Conservation (phyloP, 2,888 invertebrate species). For the Eudasyphora cyanicolor region DNA sequence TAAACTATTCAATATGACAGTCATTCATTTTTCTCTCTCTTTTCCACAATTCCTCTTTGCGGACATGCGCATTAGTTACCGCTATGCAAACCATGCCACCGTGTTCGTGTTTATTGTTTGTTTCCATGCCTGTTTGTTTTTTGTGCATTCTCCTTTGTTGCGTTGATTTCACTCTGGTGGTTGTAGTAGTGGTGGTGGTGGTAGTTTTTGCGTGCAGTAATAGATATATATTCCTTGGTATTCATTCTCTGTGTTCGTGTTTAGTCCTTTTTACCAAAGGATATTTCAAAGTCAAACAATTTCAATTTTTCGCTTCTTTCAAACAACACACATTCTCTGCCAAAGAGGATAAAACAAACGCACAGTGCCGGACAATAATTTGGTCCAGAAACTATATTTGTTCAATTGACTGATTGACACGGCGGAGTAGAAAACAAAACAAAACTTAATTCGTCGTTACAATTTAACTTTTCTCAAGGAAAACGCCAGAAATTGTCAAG, state of each 20-base stretch:
- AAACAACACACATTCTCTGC: constrained; percentile 1
- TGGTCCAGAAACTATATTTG: neutral
- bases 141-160: constrained; percentile 45
- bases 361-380: constrained; percentile 37
- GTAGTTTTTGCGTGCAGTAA: constrained; percentile 36
- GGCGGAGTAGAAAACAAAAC: constrained; percentile 18
- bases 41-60: too few species aligned
- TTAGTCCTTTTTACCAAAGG: constrained; percentile 61
- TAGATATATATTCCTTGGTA: constrained; percentile 20
- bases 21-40: too few species aligned
- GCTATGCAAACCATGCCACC: neutral
- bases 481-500: neutral
- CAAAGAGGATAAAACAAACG: constrained; percentile 41
- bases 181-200: constrained; percentile 51
- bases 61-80: constrained; percentile 48
- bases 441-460: neutral
- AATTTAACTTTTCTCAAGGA: neutral
- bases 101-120: neutral
- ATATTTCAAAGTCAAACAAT: constrained; percentile 70
- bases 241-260: constrained; percentile 1
- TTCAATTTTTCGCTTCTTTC: constrained; percentile 35
- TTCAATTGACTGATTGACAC: neutral
- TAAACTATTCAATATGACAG: too few species aligned
- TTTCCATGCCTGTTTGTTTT: constrained; percentile 57
- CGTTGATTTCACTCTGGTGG: constrained; percentile 28